Percentiles rank a stretch among this genome's conserved stretches.
These are phyloP conservation scores for Hydractinia symbiolongicarpus DNA, from an alignment of 30 jellyfish, hydroid and myxozoan genomes.

Conservation along the genomic window DNA sequence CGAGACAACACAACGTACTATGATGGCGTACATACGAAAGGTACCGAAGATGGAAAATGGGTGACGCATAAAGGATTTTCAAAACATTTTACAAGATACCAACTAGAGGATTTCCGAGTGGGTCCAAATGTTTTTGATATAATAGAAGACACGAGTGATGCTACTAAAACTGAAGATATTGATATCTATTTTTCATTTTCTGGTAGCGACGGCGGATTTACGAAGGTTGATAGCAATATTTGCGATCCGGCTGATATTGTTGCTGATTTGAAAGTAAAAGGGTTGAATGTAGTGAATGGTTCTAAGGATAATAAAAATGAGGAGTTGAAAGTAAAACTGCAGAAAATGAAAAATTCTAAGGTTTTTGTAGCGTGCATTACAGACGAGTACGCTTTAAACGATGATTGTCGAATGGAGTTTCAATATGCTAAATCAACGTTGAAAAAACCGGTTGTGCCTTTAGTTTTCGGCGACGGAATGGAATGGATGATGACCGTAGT, in stretches of 20 bases:
- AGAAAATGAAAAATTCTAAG: slow-evolving; percentile 50
- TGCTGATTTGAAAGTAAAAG: slow-evolving; percentile 27
- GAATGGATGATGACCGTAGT: slow-evolving; percentile 68
- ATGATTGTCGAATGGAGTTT: slow-evolving; percentile 70
- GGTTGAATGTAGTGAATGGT: slow-evolving; percentile 45
- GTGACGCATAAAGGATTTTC: slow-evolving; percentile 40
- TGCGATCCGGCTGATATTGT: slow-evolving; percentile 52
- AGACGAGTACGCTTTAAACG: slow-evolving; percentile 54
- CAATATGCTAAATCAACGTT: slow-evolving; percentile 64
- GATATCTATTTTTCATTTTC: slow-evolving; percentile 10
- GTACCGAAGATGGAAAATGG: slow-evolving; percentile 56
- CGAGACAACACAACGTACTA: slow-evolving; percentile 18
- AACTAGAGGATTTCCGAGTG: slow-evolving; percentile 41
- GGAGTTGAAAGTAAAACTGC: slow-evolving; percentile 41
- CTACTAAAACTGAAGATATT: not conserved
- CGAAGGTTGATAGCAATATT: not conserved
- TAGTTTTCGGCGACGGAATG: slow-evolving; percentile 71
- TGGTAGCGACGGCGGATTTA: not conserved
- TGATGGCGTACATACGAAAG: slow-evolving; percentile 71
- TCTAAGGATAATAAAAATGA: slow-evolving; percentile 20
- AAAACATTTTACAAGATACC: slow-evolving; percentile 29
- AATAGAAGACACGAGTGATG: slow-evolving; percentile 12
- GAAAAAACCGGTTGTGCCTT: slow-evolving; percentile 58
- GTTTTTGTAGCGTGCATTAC: slow-evolving; percentile 79
- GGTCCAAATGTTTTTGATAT: slow-evolving; percentile 77